phyloP scores from a whole-genome alignment of 2,113 vertebrate species.

The Centropus bengalensis region DNA sequence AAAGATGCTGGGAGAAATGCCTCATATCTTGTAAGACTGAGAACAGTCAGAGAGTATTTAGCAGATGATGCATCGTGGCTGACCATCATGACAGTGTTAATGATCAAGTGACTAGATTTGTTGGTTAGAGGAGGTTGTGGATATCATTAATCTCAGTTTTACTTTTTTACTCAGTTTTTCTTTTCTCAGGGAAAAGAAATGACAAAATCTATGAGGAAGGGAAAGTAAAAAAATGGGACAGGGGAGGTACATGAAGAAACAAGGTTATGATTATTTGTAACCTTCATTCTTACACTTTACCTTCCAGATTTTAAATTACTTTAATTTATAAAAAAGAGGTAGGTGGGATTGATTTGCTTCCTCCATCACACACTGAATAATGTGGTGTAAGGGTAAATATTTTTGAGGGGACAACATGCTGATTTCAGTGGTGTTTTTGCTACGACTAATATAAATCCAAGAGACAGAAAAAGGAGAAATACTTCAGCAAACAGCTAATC shows the following conservation, averaged over 20 bases:
- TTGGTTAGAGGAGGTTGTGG: neutral
- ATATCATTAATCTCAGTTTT: neutral
- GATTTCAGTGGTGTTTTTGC: neutral
- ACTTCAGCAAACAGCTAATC: neutral
- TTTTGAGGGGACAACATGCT: neutral
- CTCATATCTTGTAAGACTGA: neutral
- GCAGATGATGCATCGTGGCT: neutral
- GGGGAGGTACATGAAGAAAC: rapidly evolving
- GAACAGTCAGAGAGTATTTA: neutral
- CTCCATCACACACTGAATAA: neutral
- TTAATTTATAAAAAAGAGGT: neutral
- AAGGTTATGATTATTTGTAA: neutral
- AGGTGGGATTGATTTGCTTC: neutral
- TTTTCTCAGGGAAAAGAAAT: neutral
- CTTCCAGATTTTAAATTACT: neutral
- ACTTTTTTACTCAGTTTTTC: too few relatives aligned
- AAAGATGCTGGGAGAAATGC: neutral
- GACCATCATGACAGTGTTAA: neutral
- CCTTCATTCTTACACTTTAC: neutral
- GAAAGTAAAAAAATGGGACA: rapidly evolving
- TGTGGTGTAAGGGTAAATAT: rapidly evolving
- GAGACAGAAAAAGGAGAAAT: neutral
- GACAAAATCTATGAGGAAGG: too few relatives aligned
- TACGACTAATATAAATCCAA: neutral
- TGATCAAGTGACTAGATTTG: neutral